These are phyloP conservation scores for Metaphire vulgaris DNA, from an alignment of 1,140 invertebrate species.

Conservation along the genomic window DNA sequence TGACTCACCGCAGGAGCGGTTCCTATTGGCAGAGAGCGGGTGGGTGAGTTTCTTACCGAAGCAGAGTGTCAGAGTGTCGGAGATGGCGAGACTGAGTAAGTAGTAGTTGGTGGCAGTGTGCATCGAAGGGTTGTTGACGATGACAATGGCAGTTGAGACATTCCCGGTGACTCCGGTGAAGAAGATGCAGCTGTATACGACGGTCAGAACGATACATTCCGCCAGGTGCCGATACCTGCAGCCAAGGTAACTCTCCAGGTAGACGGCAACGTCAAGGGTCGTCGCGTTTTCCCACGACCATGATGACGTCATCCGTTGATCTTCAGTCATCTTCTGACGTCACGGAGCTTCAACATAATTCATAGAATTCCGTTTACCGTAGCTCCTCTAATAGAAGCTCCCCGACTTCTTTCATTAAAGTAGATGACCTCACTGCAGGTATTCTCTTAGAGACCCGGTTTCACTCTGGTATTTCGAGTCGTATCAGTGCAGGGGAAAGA, in stretches of 20 bases:
- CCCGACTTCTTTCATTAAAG: too few species aligned
- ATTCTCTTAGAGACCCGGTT: too few species aligned
- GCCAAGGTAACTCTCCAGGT: slow-evolving; percentile 11
- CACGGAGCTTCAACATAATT: too few species aligned
- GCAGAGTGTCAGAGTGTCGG: slow-evolving; percentile 73
- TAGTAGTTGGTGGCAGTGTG: slow-evolving; percentile 70
- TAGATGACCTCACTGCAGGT: too few species aligned
- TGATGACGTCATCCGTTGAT: background rate
- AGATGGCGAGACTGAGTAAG: slow-evolving; percentile 78
- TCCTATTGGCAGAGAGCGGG: too few species aligned
- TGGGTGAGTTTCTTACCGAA: slow-evolving; percentile 46
- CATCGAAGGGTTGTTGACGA: slow-evolving; percentile 40
- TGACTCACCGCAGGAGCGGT: too few species aligned
- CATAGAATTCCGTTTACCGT: too few species aligned
- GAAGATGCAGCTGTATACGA: slow-evolving; percentile 32
- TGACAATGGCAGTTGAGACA: slow-evolving; percentile 32
- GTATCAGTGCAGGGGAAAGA: too few species aligned
- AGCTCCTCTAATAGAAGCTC: too few species aligned
- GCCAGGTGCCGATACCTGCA: slow-evolving; percentile 11
- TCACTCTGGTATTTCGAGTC: too few species aligned
- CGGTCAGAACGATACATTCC: slow-evolving; percentile 22
- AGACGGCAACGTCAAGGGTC: background rate
- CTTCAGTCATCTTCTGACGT: too few species aligned
- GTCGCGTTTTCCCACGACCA: background rate
- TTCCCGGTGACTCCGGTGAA: slow-evolving; percentile 32